Base-by-base conservation (phyloP, 64 coral and sea anemone species). In the Montipora capricornis region DNA sequence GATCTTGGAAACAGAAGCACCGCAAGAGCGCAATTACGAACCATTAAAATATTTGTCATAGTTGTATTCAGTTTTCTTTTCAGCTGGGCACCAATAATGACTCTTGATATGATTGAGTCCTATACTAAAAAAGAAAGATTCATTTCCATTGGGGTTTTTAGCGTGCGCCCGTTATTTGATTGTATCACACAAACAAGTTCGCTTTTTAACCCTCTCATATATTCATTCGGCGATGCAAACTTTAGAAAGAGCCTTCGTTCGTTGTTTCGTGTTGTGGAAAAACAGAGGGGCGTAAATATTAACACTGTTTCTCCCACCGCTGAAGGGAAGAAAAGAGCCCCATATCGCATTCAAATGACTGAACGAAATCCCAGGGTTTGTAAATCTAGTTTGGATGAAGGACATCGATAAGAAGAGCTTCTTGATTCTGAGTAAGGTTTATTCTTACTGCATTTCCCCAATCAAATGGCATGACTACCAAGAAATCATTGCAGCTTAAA, bases 11-110 rank as follows among this genome's bases (percentile, higher is more conserved):
- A 80, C 68, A 68, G 68, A 14, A 82, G 26, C 6, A 52, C 14
- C 16, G 78, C 78, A 37, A 81, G 20, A 12, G 47, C 89, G 13
- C 81, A 91, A 13, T 49, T 79, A 20, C 46, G 68, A n/a, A 78
- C 89, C 0, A 10, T 74, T 5, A 64, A 74, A 57, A 91, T 82
- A 67, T 50, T 81, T 53, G 62, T 55, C 3, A 13, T 81, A 2
- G 78, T 91, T 14, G 89, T 91, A 1, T 4, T 81, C 2, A 81
- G 77, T 81, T 91, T 91, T 73, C 29, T 82, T 37, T 13, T 91
- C 5, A 90, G 89, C 89, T 91, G 89, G 89, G 89, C 57, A 6
- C 89, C 89, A 7, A 17, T 91, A 7, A 91, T 91, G 89, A 69
- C 82, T 16, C 66, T 91, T 2, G 89, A 91, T 45, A 29, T 91